These are phyloP conservation scores for Microtus ochrogaster DNA, from an alignment of 2,113 vertebrate species.

Conservation along the genomic window DNA sequence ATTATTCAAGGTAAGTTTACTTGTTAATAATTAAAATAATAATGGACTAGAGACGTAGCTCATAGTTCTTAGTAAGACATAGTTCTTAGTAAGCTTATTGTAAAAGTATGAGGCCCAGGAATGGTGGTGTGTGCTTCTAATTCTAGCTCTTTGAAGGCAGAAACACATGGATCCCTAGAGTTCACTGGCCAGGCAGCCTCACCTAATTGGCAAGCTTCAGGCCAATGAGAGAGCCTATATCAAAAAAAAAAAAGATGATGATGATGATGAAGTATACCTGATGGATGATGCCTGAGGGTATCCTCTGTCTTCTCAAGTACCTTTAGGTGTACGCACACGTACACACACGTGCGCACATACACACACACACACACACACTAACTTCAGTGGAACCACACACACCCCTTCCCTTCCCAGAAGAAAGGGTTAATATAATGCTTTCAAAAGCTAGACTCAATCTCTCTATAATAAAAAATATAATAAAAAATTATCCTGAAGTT, in stretches of 20 bases:
- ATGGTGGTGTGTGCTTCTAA: background rate
- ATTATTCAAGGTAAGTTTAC: conserved; percentile 48
- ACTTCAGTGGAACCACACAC: background rate
- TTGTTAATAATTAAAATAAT: conserved; percentile 4
- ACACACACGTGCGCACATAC: background rate
- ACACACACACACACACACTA: background rate
- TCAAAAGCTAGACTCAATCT: background rate
- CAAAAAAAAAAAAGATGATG: too few species aligned
- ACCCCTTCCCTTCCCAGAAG: background rate
- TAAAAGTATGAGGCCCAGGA: background rate
- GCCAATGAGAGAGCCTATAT: background rate
- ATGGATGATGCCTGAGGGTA: background rate
- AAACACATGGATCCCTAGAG: background rate
- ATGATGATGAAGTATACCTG: background rate
- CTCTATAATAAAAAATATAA: background rate
- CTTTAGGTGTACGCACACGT: too few species aligned
- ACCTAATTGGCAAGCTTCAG: background rate
- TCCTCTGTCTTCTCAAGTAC: background rate
- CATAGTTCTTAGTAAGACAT: background rate
- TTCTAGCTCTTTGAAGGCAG: background rate
- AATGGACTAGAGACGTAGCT: background rate
- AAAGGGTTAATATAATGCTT: background rate
- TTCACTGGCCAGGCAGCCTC: background rate
- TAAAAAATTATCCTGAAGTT: conserved; percentile 37
- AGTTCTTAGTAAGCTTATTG: background rate